Conservation (phyloP, 2,797 vertebrate species). For the Malacoraja senta region DNA sequence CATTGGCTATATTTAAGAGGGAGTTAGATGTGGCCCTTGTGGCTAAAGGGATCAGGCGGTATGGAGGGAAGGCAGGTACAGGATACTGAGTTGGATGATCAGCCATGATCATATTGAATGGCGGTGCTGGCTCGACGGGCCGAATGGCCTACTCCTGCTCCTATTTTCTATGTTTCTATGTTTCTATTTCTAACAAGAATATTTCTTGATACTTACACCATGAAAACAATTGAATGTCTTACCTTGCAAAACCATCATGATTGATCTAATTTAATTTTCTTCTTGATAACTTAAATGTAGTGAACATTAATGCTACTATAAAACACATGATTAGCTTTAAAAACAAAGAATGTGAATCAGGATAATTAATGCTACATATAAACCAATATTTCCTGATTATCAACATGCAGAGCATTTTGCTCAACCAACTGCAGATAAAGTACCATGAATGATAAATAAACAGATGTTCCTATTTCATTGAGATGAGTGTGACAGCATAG, state of each 20-base stretch:
- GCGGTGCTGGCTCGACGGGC: no score
- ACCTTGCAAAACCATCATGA: neutral
- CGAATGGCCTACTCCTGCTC: no score
- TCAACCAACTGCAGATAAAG: neutral
- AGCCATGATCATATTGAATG: no score
- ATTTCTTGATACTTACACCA: no score
- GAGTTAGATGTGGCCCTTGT: no score
- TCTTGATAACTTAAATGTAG: neutral
- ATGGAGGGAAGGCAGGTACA: no score
- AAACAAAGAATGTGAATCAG: neutral
- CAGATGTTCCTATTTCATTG: neutral
- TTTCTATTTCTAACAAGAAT: no score
- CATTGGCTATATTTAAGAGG: no score
- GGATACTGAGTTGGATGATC: no score
- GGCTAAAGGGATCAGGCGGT: no score
- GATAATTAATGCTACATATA: neutral
- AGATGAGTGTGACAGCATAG: neutral
- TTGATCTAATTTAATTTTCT: neutral
- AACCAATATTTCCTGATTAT: neutral
- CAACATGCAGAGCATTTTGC: neutral
- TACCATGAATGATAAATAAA: neutral
- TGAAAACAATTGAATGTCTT: neutral
- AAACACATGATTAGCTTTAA: neutral
- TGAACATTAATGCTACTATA: neutral
- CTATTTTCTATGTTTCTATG: no score